Base-by-base conservation (phyloP, 2,888 invertebrate genomes). In the Criorhina ranunculi region DNA sequence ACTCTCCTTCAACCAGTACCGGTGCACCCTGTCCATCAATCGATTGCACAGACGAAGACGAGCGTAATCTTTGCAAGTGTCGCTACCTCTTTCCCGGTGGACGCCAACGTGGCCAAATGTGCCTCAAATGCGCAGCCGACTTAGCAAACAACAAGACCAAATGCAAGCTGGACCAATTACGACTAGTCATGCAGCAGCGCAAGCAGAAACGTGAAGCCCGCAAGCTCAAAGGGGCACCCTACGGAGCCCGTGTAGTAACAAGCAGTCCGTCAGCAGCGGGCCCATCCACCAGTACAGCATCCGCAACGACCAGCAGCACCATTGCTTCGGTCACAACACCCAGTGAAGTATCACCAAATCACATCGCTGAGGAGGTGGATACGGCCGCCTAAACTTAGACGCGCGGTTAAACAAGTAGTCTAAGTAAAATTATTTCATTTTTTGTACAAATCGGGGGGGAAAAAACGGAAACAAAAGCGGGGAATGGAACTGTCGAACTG, bases 121-220 rank as follows among this genome's bases (percentile, higher is more conserved):
- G 92, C 87, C 88, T 89, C 37, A 93, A 90, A 92, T 95, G 93
- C 88, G 87, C 89, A 15, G 91, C 94, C 73, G 95, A 95, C 59
- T 92, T 94, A 89, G 96, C 96, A 87, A 96, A 96, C 90, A 94
- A 94, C 87, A 96, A 96, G 88, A 96, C 96, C 6, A 95, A 96
- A 89, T 95, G 96, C 88, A 98, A 98, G 92, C 94, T 98, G 91
- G 96, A 97, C 89, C 96, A 96, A 87, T 93, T 98, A 67, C 95
- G 97, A 87, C 93, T 96, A 87, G 96, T 98, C 76, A 96, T 98
- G 96, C 97, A 97, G 88, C 97, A 98, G 91, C 94, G 96, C 88
- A 95, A 97, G 86, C 95, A 97, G 87, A 93, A 96, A 81, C 94
- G 98, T 66, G 95, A 96, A 89, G 96, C 95, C 49, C 94, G 96